These are phyloP conservation scores for Lutraria lutraria DNA, from an alignment of 2,888 invertebrate genomes.

Conservation along the genomic window DNA sequence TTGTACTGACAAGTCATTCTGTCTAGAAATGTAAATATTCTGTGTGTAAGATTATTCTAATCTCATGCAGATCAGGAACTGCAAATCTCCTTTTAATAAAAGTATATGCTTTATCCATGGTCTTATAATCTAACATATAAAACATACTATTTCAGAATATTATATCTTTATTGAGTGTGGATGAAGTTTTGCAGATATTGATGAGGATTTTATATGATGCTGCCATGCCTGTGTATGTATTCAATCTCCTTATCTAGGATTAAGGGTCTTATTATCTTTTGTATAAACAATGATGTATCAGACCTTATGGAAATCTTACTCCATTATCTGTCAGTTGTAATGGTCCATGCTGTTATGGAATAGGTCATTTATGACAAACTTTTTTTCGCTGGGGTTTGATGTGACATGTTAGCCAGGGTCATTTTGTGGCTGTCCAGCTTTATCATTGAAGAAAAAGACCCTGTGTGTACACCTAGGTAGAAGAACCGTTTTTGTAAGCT, in stretches of 20 bases:
- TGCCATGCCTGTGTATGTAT: conserved; percentile 89
- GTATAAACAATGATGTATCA: not conserved
- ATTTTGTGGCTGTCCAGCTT: no score
- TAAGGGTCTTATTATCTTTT: not conserved
- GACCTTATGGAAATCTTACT: not conserved
- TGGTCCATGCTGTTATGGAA: not conserved
- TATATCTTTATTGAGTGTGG: conserved; percentile 94
- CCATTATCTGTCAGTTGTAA: not conserved
- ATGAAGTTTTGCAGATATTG: conserved; percentile 93
- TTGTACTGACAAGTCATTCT: no score
- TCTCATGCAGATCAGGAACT: no score
- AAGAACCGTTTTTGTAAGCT: no score
- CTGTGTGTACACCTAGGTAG: no score
- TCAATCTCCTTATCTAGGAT: not conserved
- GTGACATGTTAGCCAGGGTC: no score
- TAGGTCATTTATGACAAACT: no score
- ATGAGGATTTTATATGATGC: conserved; percentile 96
- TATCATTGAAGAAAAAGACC: no score
- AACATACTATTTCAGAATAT: conserved; percentile 87
- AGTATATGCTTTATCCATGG: not conserved
- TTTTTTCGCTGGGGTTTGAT: no score
- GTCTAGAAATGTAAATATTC: no score
- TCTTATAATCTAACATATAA: not conserved
- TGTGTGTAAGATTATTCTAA: no score
- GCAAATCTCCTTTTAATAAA: not conserved